These are phyloP conservation scores for Sinocyclocheilus anshuiensis DNA, from an alignment of 2,113 vertebrate species.

Conservation along the genomic window DNA sequence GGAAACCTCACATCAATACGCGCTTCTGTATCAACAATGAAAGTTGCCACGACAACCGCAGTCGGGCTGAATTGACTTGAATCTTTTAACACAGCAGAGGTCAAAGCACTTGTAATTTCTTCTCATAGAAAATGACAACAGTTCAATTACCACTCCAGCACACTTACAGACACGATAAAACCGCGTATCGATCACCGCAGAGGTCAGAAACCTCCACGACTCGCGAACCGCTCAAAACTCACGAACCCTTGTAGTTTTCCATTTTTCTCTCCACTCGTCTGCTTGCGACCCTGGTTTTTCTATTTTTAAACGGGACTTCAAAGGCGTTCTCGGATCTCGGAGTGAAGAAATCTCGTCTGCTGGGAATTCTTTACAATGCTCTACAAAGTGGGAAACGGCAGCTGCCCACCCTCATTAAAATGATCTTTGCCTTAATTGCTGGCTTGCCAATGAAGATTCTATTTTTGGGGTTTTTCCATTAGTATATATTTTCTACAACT, in stretches of 20 bases:
- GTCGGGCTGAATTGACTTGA: slow-evolving; percentile 49
- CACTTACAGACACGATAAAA: slow-evolving; percentile 34
- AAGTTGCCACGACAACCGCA: slow-evolving; percentile 47
- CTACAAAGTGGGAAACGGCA: not conserved
- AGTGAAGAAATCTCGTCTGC: not conserved
- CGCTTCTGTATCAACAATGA: slow-evolving; percentile 53
- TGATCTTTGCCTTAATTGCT: slow-evolving; percentile 1
- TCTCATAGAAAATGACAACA: slow-evolving; percentile 53
- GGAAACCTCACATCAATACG: slow-evolving; percentile 52
- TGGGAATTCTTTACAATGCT: not conserved
- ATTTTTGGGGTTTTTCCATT: not conserved
- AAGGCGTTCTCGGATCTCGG: not conserved
- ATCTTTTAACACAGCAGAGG: slow-evolving; percentile 56
- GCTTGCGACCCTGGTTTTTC: not conserved
- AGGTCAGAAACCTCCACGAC: not conserved
- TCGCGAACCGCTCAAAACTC: not conserved
- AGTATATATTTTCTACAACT: not conserved
- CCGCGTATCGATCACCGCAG: not conserved
- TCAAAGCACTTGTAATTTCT: slow-evolving; percentile 52
- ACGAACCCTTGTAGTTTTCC: not conserved
- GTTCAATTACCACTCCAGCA: slow-evolving; percentile 51
- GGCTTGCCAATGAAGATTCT: not conserved
- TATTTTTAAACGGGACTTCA: slow-evolving; percentile 19
- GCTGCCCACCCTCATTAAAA: slow-evolving; percentile 14
- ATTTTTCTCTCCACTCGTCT: not conserved